phyloP scores from a whole-genome alignment of 2,888 invertebrate species.

The Parochlus steinenii region DNA sequence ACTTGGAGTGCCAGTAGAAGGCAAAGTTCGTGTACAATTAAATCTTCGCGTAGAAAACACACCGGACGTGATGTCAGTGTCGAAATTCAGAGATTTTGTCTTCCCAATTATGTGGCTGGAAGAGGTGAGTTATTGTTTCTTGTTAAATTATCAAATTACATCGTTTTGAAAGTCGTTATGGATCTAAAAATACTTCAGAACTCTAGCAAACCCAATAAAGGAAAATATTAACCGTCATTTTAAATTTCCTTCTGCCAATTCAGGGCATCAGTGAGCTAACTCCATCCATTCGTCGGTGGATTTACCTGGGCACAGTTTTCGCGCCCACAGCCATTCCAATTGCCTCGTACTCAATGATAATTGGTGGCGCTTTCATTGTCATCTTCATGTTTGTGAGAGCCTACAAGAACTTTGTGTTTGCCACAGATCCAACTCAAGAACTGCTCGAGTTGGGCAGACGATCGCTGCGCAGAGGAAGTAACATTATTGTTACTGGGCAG shows the following conservation, averaged over 20 bases:
- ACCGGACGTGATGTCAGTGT: conserved; percentile 49
- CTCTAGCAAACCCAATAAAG: not conserved
- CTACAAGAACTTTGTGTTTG: conserved; percentile 57
- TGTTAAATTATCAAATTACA: not conserved
- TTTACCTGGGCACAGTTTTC: conserved; percentile 63
- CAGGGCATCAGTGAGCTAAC: conserved; percentile 64
- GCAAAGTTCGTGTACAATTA: conserved; percentile 61
- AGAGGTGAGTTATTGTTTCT: conserved; percentile 38
- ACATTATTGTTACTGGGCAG: conserved; percentile 28
- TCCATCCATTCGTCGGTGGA: conserved; percentile 63
- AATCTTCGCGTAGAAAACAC: conserved; percentile 66
- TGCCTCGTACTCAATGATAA: conserved; percentile 53
- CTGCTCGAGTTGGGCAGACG: conserved; percentile 62
- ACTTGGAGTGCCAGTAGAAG: conserved; percentile 71
- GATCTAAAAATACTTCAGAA: not conserved
- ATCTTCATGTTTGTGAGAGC: conserved; percentile 50
- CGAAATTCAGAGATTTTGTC: conserved; percentile 60
- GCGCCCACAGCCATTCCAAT: conserved; percentile 54
- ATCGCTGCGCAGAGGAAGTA: conserved; percentile 45
- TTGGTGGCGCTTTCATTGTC: conserved; percentile 47
- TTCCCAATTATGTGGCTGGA: conserved; percentile 84
- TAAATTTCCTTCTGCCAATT: conserved; percentile 16
- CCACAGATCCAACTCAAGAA: conserved; percentile 46
- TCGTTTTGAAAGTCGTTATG: conserved; percentile 1
- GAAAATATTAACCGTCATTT: not conserved